A percentile compares a stretch with the other conserved stretches of the same genome.
These are phyloP conservation scores for Spea hammondii DNA, from an alignment of 2,797 vertebrate genomes.

Conservation along the genomic window DNA sequence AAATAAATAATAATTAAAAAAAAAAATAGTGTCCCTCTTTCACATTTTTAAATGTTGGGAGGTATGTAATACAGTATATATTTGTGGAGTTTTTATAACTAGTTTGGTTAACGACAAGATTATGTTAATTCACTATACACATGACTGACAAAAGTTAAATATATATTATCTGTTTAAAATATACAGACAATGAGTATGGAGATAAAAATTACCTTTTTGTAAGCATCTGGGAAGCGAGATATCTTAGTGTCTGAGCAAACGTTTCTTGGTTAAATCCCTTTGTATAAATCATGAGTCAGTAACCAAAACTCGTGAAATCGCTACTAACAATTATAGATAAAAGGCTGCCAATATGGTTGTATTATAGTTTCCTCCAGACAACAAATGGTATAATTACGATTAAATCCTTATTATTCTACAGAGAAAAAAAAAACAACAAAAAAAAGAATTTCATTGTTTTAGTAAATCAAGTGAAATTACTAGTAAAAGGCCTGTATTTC, in stretches of 20 bases:
- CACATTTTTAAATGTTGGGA: too few species aligned
- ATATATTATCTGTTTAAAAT: too few species aligned
- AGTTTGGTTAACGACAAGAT: too few species aligned
- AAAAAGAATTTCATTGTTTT: background rate
- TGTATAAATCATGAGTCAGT: constrained; percentile 16
- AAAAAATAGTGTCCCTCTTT: too few species aligned
- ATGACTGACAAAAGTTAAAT: too few species aligned
- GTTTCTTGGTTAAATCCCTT: constrained; percentile 10
- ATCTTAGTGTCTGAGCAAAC: background rate
- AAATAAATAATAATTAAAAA: too few species aligned
- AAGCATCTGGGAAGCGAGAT: constrained; percentile 6
- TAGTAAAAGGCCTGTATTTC: background rate
- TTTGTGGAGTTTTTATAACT: too few species aligned
- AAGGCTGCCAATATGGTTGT: background rate
- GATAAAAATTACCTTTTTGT: background rate
- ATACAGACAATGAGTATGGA: too few species aligned
- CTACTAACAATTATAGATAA: background rate
- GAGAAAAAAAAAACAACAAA: background rate
- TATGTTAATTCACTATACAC: too few species aligned
- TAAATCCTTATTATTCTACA: constrained; percentile 3
- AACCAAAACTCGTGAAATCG: background rate
- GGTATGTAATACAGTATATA: too few species aligned
- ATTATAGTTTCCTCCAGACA: constrained; percentile 2
- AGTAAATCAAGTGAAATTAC: constrained; percentile 6
- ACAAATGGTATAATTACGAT: constrained; percentile 23